These are phyloP conservation scores for Andrena hattorfiana DNA, from an alignment of 2,888 invertebrate species.

Conservation along the genomic window DNA sequence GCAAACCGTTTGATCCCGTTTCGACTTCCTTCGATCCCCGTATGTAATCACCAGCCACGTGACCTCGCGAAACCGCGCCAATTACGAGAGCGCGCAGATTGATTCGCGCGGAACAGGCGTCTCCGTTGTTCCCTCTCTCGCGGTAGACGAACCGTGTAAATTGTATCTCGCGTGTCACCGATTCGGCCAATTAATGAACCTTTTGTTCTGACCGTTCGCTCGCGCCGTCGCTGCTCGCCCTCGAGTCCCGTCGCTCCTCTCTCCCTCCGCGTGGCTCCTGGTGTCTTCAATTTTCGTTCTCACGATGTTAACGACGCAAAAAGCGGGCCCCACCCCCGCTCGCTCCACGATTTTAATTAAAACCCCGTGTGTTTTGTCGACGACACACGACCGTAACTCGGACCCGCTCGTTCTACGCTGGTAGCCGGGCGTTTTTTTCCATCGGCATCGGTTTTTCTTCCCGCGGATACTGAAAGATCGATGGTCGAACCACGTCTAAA, in stretches of 20 bases:
- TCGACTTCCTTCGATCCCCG: constrained; percentile 35
- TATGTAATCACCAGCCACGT: not conserved
- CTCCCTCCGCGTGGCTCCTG: not conserved
- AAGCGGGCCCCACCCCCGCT: constrained; percentile 26
- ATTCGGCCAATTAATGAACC: constrained; percentile 57
- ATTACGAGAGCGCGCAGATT: constrained; percentile 45
- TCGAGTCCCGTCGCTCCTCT: constrained; percentile 6
- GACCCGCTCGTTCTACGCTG: constrained; percentile 24
- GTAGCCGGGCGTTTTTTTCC: constrained; percentile 22
- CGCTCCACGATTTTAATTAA: constrained; percentile 73
- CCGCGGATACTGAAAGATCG: constrained; percentile 48
- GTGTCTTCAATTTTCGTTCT: constrained; percentile 66
- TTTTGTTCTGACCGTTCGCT: not conserved
- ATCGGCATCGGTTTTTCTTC: constrained; percentile 55
- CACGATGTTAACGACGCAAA: constrained; percentile 65
- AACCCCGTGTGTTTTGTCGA: constrained; percentile 69
- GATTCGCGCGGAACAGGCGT: constrained; percentile 41
- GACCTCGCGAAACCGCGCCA: constrained; percentile 36
- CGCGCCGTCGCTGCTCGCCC: constrained; percentile 18
- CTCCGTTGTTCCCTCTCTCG: constrained; percentile 30
- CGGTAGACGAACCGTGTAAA: constrained; percentile 18
- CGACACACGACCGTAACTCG: constrained; percentile 55
- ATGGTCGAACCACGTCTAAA: constrained; percentile 46
- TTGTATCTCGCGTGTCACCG: constrained; percentile 41
- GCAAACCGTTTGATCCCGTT: constrained; percentile 23